Conservation (phyloP, 2,888 invertebrate species). For the Neoitamus cyanurus region DNA sequence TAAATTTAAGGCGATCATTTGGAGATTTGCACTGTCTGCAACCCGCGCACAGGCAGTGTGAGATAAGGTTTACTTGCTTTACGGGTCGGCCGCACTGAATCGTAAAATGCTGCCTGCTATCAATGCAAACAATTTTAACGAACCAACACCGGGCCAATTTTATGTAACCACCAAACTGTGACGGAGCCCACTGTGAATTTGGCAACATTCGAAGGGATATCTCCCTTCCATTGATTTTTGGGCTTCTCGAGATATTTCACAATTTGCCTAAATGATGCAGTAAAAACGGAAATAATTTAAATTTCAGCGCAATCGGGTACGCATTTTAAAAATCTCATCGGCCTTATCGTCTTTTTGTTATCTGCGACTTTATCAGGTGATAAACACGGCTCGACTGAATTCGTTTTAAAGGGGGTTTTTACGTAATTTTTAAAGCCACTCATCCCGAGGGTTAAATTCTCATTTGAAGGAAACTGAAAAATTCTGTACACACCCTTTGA, state of each 20-base stretch:
- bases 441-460: neutral
- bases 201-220: neutral
- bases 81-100: neutral
- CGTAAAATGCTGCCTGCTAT: neutral
- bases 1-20: neutral
- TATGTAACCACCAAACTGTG: neutral
- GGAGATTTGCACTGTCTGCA: neutral
- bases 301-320: neutral
- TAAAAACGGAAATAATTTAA: neutral
- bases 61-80: neutral
- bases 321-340: neutral
- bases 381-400: neutral
- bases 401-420: neutral
- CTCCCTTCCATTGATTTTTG: neutral
- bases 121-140: neutral
- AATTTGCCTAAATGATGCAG: neutral
- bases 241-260: neutral
- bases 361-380: slow-evolving; percentile 19
- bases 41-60: neutral
- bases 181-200: neutral
- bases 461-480: neutral
- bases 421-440: slow-evolving; percentile 8
- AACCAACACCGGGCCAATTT: neutral
- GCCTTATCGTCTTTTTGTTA: slow-evolving; percentile 3
- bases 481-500: slow-evolving; percentile 54